Conservation (phyloP, 1,140 invertebrate genomes). For the Branchinecta lynchi region DNA sequence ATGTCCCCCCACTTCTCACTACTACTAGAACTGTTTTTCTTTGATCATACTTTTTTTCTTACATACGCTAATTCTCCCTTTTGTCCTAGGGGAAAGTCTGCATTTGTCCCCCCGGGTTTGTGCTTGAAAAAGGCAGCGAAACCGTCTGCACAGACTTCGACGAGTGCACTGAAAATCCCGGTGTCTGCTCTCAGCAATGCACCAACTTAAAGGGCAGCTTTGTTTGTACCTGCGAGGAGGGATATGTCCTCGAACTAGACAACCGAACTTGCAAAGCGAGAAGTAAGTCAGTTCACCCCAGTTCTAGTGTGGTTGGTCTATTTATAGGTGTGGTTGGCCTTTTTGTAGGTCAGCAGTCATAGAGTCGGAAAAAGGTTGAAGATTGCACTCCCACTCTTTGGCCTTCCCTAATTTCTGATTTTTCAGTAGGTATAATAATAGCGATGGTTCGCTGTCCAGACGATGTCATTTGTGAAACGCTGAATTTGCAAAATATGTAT, state of each 20-base stretch:
- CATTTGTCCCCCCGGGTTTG: slow-evolving; percentile 67
- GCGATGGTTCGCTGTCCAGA: too few relatives aligned
- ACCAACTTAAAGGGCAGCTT: slow-evolving; percentile 70
- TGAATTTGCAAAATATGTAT: too few relatives aligned
- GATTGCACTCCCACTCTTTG: too few relatives aligned
- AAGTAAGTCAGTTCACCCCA: slow-evolving; percentile 36
- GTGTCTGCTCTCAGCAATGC: slow-evolving; percentile 75
- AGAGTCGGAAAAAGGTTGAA: too few relatives aligned
- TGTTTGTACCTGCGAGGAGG: slow-evolving; percentile 61
- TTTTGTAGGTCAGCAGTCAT: too few relatives aligned
- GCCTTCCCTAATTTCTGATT: too few relatives aligned
- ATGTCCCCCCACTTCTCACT: too few relatives aligned
- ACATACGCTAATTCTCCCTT: neutral
- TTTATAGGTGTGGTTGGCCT: neutral
- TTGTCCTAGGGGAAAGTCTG: slow-evolving; percentile 53
- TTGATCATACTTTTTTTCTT: too few relatives aligned
- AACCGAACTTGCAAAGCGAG: slow-evolving; percentile 81
- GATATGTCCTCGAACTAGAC: slow-evolving; percentile 60
- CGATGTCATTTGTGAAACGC: too few relatives aligned
- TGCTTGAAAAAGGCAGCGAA: slow-evolving; percentile 41
- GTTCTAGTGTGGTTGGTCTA: slow-evolving; percentile 11
- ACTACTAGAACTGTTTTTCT: too few relatives aligned
- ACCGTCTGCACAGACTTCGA: slow-evolving; percentile 63
- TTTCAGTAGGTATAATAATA: too few relatives aligned
- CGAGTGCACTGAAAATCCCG: slow-evolving; percentile 67